Percentiles rank a stretch among this genome's conserved stretches.
Conservation (phyloP, 2,113 vertebrate genomes). For the Colossoma macropomum region DNA sequence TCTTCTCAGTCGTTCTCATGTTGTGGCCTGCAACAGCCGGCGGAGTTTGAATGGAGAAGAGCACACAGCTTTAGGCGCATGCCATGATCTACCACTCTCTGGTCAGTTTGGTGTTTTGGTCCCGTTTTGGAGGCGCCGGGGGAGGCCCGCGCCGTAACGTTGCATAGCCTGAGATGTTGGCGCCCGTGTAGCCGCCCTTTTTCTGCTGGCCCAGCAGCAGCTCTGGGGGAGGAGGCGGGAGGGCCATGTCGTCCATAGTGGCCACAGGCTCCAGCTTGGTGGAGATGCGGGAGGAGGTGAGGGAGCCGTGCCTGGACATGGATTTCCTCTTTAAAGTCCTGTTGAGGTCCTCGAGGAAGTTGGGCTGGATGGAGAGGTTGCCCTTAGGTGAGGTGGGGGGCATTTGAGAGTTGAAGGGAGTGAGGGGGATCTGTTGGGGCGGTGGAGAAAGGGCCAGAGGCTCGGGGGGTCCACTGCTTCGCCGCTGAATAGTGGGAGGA, state of each 20-base stretch:
- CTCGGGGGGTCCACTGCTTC: conserved; percentile 83
- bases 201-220: conserved; percentile 87
- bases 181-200: conserved; percentile 73
- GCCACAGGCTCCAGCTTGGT: conserved; percentile 85
- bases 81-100: conserved; percentile 86
- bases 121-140: conserved; percentile 92
- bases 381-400: conserved; percentile 91
- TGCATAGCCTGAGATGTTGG: conserved; percentile 96
- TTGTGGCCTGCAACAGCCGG: conserved; percentile 35
- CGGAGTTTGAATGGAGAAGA: conserved; percentile 56
- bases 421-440: conserved; percentile 74
- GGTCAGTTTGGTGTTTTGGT: conserved; percentile 97
- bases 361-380: conserved; percentile 88
- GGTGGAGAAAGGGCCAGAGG: conserved; percentile 69
- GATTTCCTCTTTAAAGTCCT: conserved; percentile 97
- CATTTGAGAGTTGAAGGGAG: conserved; percentile 70
- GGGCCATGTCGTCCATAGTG: conserved; percentile 97
- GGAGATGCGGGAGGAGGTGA: conserved; percentile 84
- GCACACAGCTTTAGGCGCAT: conserved; percentile 45
- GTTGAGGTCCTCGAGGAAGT: conserved; percentile 97
- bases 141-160: conserved; percentile 93
- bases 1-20: conserved; percentile 32
- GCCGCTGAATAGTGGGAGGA: conserved; percentile 83
- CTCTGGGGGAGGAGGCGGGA: conserved; percentile 92
- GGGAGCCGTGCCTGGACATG: conserved; percentile 90